phyloP scores from a whole-genome alignment of 2,888 invertebrate genomes.

The Mesodorylaimus sp. region DNA sequence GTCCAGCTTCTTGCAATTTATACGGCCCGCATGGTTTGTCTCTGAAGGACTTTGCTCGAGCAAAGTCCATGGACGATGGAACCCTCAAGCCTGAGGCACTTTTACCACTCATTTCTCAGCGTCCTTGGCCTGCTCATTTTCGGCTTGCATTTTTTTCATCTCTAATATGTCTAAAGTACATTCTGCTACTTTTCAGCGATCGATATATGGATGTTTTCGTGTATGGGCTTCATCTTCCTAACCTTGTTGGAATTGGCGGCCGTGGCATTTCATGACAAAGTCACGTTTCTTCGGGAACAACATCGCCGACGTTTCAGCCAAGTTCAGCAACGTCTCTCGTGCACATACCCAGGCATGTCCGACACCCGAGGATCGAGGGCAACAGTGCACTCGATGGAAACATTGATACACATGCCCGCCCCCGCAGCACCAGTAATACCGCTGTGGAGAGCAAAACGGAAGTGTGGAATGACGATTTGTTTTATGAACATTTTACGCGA shows the following conservation, averaged over 20 bases:
- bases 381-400: no score
- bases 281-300: constrained; percentile 1
- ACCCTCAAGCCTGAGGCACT: no score
- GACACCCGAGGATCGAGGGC: no score
- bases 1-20: no score
- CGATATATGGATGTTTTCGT: constrained; percentile 9
- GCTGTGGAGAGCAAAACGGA: background rate
- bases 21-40: no score
- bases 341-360: no score
- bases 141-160: no score
- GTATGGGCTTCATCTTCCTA: constrained; percentile 8
- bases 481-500: no score
- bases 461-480: background rate
- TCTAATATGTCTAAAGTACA: background rate
- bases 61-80: no score
- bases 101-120: no score
- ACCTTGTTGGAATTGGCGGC: constrained; percentile 6
- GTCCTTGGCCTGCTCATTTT: no score
- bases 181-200: constrained; percentile 5
- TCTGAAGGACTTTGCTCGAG: no score
- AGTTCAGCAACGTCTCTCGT: background rate
- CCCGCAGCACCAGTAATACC: background rate
- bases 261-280: constrained; percentile 8
- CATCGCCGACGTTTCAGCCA: background rate
- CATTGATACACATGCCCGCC: background rate